Evolutionary conservation across 2,888 invertebrate genomes (phyloP), one percentile per base, ranked within the genome.

Genomic region (Andrena dorsata): DNA sequence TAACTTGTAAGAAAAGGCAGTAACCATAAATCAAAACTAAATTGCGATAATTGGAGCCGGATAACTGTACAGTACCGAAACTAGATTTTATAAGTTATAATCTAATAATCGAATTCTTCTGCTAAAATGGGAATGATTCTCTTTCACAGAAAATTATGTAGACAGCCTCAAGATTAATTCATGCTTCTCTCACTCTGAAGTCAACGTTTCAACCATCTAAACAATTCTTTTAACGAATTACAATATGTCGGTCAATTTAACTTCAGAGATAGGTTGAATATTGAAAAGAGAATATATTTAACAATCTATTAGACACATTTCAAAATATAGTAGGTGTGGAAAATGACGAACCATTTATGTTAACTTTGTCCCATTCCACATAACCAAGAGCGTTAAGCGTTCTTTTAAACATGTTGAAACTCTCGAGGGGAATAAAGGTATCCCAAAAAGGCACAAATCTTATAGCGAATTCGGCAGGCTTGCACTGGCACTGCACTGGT

Each of bases 361-460:
- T 96, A 78, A 98, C 95, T 82, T 95, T 95, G 70, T 96, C 96
- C 68, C 96, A 96, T 83, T 96, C 96, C 60, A 97, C 96, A 93
- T 98, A 97, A 75, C 97, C 96, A 72, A 98, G 94, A 6, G 98
- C 97, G 89, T 95, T 95, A 30, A 98, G 94, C 94, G 98, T 97
- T 87, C 97, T 94, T 93, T 96, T 96, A 85, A 97, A 96, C 97
- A 98, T 97, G 88, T 92, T 95, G 2, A 5, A 51, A 23, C 8
- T 26, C 28, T 41, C 8, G 2, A 20, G 71, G 23, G 4, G 35
- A 66, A 32, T 13, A 60, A 2, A 53, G 3, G 10, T 49, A 5
- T 47, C 5, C 13, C 5, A 49, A 73, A 30, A 68, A 41, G 0
- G 8, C 16, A 47, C 16, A 49, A 60, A 58, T n/a, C 13, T 26